Percentiles rank a stretch among this genome's conserved stretches.
Evolutionary conservation across 2,797 vertebrate genomes (phyloP).

Genomic region (Moxostoma hubbsi): DNA sequence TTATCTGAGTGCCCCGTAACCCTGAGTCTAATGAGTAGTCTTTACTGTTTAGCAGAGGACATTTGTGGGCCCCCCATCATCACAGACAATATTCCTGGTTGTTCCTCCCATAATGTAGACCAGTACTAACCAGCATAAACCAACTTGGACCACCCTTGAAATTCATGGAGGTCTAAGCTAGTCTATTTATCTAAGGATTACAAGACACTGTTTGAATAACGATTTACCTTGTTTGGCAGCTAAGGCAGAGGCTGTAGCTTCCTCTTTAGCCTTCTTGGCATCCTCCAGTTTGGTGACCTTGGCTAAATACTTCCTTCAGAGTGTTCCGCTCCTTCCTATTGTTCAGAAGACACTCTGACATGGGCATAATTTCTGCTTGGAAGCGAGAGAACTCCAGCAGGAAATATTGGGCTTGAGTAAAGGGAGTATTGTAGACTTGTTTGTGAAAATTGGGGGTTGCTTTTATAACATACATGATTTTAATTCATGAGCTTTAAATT

Average conservation of each 20-base stretch:
- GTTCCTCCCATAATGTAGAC: too few species aligned
- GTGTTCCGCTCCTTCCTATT: constrained; percentile 93
- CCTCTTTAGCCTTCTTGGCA: constrained; percentile 78
- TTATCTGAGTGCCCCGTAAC: too few species aligned
- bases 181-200: too few species aligned
- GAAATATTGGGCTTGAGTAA: neutral
- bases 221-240: constrained; percentile 73
- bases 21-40: too few species aligned
- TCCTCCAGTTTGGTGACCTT: constrained; percentile 82
- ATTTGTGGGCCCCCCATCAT: too few species aligned
- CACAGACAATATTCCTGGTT: too few species aligned
- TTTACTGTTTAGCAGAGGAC: too few species aligned
- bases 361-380: constrained; percentile 87
- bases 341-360: constrained; percentile 87
- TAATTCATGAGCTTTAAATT: too few species aligned
- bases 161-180: too few species aligned
- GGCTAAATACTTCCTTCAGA: constrained; percentile 82
- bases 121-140: too few species aligned
- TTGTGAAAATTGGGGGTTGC: neutral
- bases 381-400: constrained; percentile 89
- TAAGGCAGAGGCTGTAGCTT: constrained; percentile 18
- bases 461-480: neutral
- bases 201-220: neutral
- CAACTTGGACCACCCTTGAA: too few species aligned
- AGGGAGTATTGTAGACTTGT: neutral